Evolutionary conservation across 2,888 invertebrate species (phyloP).

Genomic region (Nezara viridula): DNA sequence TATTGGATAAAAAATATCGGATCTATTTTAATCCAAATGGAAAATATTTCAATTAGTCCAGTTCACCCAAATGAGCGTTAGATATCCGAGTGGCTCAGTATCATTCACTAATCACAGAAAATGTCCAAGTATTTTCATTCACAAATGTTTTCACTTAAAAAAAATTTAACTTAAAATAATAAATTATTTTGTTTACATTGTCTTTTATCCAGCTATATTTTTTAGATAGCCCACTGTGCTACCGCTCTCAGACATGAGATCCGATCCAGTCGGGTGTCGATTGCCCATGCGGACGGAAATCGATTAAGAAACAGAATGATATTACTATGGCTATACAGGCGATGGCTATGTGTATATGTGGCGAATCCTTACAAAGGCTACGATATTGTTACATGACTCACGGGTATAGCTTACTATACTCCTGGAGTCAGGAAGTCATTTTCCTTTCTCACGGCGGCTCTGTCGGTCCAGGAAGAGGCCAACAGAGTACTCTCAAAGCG

Average conservation of each 20-base stretch:
- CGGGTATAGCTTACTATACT: slow-evolving; percentile 34
- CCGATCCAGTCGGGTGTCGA: neutral
- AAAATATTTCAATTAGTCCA: no score
- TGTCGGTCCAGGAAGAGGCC: neutral
- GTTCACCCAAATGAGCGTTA: no score
- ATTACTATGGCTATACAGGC: slow-evolving; percentile 11
- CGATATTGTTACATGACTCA: slow-evolving; percentile 48
- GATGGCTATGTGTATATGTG: neutral
- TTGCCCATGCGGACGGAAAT: neutral
- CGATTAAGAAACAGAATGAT: neutral
- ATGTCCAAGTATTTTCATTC: no score
- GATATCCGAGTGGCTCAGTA: no score
- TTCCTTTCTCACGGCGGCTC: slow-evolving; percentile 45
- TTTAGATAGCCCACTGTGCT: no score
- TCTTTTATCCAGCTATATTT: no score
- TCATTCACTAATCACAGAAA: no score
- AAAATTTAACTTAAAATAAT: no score
- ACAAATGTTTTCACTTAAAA: no score
- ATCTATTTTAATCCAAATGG: no score
- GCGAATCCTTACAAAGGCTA: slow-evolving; percentile 17
- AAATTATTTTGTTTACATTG: no score
- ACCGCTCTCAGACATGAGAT: neutral
- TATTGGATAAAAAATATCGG: no score
- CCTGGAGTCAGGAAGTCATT: slow-evolving; percentile 40
- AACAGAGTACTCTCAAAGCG: neutral